Base-by-base conservation (phyloP, 2,797 vertebrate genomes). In the Chelmon rostratus region DNA sequence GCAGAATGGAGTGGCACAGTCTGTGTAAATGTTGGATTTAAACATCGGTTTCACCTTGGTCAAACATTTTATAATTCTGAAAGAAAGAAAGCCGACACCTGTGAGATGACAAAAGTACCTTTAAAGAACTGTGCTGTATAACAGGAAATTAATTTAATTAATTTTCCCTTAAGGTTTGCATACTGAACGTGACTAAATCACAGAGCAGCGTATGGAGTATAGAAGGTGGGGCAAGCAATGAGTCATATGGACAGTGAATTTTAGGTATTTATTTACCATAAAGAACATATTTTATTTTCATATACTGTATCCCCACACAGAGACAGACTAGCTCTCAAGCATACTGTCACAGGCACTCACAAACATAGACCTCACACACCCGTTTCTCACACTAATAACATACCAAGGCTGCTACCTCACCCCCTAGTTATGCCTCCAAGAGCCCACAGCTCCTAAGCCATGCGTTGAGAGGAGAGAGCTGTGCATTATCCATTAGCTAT, bases 401-500 rank as follows among this genome's bases (percentile, higher is more conserved):
- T 89, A 87, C 85, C 91, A 86, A 33, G 62, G 64, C 76, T 53
- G 52, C 81, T 86, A 83, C 65, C 79, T 91, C 89, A 84, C 64
- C 72, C 79, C 59, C 64, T 38, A 57, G 76, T 84, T 71, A 82
- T 77, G 78, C 86, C 46, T 58, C 66, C 42, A 18, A 33, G 40
- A 89, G 78, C 85, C 84, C 81, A 82, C 79, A 70, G 82, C 78
- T 85, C 86, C 85, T 77, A 79, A 88, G 84, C 86, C 79, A 57
- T 78, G 73, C 73, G 52, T 84, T 82, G 70, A 85, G 69, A 82
- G 64, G 23, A 70, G 54, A 79, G 77, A 77, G 84, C 84, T 73
- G 80, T 83, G 86, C 78, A 69, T 84, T 87, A 88, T 84, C 89
- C 88, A 92, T 91, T 90, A 82, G 86, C 86, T 42, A 81, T 75